Evolutionary conservation across 1,140 invertebrate genomes (phyloP).

Genomic region (Dendrolimus punctatus): DNA sequence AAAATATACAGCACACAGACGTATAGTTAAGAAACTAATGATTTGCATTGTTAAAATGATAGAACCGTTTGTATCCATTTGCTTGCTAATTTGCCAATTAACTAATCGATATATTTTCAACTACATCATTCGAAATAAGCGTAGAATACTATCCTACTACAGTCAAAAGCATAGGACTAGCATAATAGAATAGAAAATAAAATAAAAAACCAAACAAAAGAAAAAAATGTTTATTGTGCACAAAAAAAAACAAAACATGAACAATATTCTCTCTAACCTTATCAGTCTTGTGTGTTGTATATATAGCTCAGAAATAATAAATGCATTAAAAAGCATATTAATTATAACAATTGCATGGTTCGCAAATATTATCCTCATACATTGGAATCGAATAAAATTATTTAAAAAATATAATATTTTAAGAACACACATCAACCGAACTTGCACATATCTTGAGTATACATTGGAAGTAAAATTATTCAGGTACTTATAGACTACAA

Average conservation of each 20-base stretch:
- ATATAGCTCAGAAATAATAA: conserved; percentile 59
- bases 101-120: conserved; percentile 13
- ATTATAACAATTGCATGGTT: conserved; percentile 21
- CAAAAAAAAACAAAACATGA: conserved; percentile 63
- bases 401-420: conserved; percentile 5
- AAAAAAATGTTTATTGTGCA: conserved; percentile 67
- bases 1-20: conserved; percentile 51
- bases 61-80: conserved; percentile 31
- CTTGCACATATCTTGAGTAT: conserved; percentile 45
- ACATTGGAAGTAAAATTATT: background rate
- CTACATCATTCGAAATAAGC: background rate
- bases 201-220: conserved; percentile 46
- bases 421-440: conserved; percentile 23
- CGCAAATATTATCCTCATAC: conserved; percentile 11
- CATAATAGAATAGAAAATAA: conserved; percentile 5
- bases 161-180: background rate
- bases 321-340: conserved; percentile 57
- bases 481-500: no score
- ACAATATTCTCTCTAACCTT: conserved; percentile 40
- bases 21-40: conserved; percentile 11
- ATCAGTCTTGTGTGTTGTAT: conserved; percentile 71
- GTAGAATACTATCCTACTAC: background rate
- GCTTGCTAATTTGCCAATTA: conserved; percentile 30
- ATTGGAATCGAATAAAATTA: conserved; percentile 21
- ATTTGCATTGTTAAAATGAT: conserved; percentile 2